phyloP scores from a whole-genome alignment of 23 tunicate genomes.

The Oikopleura vanhoeffeni region DNA sequence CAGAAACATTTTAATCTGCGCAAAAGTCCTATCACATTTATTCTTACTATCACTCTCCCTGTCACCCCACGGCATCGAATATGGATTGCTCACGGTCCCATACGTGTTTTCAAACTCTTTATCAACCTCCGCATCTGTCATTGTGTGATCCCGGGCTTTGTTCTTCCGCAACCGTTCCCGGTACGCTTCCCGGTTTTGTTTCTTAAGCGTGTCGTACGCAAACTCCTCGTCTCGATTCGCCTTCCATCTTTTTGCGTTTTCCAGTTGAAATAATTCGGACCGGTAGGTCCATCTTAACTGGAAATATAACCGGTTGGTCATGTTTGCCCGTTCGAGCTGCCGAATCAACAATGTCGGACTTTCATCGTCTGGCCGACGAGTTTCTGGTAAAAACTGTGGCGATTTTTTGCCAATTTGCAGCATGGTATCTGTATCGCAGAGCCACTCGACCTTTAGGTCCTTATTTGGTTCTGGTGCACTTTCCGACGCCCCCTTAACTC shows the following conservation, averaged over 20 bases:
- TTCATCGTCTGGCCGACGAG: too few relatives aligned
- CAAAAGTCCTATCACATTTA: neutral
- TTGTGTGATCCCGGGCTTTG: neutral
- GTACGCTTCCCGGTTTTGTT: too few relatives aligned
- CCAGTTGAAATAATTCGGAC: neutral
- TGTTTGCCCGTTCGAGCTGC: neutral
- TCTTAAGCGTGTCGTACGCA: neutral
- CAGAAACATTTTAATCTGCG: neutral
- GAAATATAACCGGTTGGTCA: neutral
- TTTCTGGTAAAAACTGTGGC: too few relatives aligned
- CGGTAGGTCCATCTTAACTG: neutral
- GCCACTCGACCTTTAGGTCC: neutral
- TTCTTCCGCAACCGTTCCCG: neutral
- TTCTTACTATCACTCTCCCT: neutral
- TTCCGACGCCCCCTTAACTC: too few relatives aligned
- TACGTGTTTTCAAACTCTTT: neutral
- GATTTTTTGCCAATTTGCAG: neutral
- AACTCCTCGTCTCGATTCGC: neutral
- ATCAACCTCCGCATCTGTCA: too few relatives aligned
- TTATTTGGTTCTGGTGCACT: neutral
- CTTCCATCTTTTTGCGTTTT: neutral
- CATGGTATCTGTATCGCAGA: neutral
- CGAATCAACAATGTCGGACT: too few relatives aligned
- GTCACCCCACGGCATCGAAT: neutral
- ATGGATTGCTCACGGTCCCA: neutral